Evolutionary conservation across 1,140 invertebrate species (phyloP), one percentile per base, ranked within the genome.

Genomic region (Drosophila ficusphila): DNA sequence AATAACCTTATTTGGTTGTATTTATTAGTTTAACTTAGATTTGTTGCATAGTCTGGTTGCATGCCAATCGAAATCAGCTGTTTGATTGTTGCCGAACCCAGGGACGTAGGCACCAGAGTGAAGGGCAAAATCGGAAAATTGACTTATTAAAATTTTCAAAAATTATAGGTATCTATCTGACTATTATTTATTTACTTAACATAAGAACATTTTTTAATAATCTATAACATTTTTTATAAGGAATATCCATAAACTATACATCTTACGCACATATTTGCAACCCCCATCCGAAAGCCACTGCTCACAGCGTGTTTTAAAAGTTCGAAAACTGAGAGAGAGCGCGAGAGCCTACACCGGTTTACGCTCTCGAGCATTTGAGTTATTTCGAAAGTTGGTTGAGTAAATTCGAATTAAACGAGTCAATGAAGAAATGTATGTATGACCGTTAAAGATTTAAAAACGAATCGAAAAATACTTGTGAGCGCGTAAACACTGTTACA

Each of bases 11-110:
- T 2, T 16, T 36, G 8, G 5, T 11, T 8, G 14, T 25, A 12
- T 33, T 42, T 25, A 12, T 4, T 31, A 31, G 7, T 51, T 51
- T 11, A 23, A 14, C 16, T 19, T 2, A 16, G 12, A 1, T n/a
- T 9, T 14, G 11, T 25, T 44, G 23, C 6, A n/a, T 8, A 18
- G 7, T 12, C 4, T 9, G 12, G 11, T 21, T 8, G 58, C 36
- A 36, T 8, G 31, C 36, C 34, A 12, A 21, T 21, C 8, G 18
- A 12, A 49, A 78, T 34, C 75, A 78, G 68, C 75, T 78, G 75
- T 52, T 78, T 39, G 6, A 4, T 25, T 65, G 34, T 21, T 38
- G 25, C 3, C n/a, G 2, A 8, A 8, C 8, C 3, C 48, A 58
- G 49, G 6, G 48, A 19, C 54, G 48, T 23, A 23, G 19, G 18